Evolutionary conservation across 2,888 invertebrate species (phyloP), one percentile per base, ranked within the genome.

Genomic region (Dorcus parallelipipedus): DNA sequence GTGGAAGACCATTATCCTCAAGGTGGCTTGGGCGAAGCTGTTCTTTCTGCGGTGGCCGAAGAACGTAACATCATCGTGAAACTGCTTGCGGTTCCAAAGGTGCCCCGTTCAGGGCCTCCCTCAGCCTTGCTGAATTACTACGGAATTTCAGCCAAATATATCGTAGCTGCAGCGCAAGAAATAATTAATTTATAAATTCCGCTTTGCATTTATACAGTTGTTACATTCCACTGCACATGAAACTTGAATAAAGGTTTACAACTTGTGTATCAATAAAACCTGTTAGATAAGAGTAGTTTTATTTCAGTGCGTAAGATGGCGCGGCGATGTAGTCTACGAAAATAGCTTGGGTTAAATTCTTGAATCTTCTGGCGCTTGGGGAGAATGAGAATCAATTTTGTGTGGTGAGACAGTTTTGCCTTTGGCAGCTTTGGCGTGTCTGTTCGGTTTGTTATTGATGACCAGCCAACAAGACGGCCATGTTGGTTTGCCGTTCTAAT

Each of bases 1-100:
- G 95, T 97, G 0, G 99, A 99, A 78, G 99, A 99, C 77, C 99
- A 99, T 79, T 99, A 99, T 78, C 87, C 90, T 64, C 93, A 93
- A 78, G 97, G 99, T 63, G 99, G 99, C 52, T 75, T 99, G 55
- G 99, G 99, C 60, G 98, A 99, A 76, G 97, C 98, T 14, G 97
- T 98, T 7, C 76, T 89, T 9, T 87, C 90, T 0, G 94, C 91
- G 6, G 82, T 96, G 58, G 86, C 92, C 1, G 78, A 84, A 66
- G 84, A 89, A 69, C 85, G 86, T 2, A 84, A 88, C 73, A 83
- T 91, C 52, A 72, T 86, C 2, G 86, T 95, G 54, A 87, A 87
- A 71, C 90, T 90, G 74, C 77, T 98, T 65, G 94, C 86, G 65
- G 95, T 98, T 33, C 80, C 81, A 7, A 85, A 83, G 38, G 84